Base-by-base conservation (phyloP, 2,113 vertebrate genomes). In the Chaetops frenatus region DNA sequence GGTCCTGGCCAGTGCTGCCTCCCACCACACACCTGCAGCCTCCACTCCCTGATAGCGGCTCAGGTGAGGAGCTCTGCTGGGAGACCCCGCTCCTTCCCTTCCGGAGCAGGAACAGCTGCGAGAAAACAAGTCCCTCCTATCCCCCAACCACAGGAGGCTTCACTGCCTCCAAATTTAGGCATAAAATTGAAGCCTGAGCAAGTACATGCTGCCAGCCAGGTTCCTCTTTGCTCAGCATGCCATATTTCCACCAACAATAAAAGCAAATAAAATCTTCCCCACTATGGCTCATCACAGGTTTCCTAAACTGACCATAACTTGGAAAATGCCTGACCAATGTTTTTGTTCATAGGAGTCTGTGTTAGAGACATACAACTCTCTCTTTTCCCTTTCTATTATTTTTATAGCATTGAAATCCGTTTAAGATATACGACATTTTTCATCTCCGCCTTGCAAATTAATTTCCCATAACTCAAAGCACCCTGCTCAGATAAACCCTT, bases 41-140 rank as follows among this genome's bases (percentile, higher is more conserved):
- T 18, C 7, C 51, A 2, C 17, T 1, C 9, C 60, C 33, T 6
- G 15, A 9, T 0, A 1, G 11, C 73, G 36, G 23, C 81, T 22
- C 50, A 33, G 29, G 14, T 9, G 27, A 14, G 11, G 11, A 73
- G 38, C 74, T 51, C 57, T 36, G 29, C 67, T 3, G 29, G 29
- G 24, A 73, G 4, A 25, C 24, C 2, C 56, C 2, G 6, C 60
- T 62, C 33, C 28, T 58, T 29, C 48, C 67, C 38, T 18, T 5
- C 4, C 27, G 31, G 14, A 66, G 31, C 56, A 48, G 6, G 3
- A 35, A 10, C 2, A n/a, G 38, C 81, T 31, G 38, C 22, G 2
- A 9, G 18, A 5, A 10, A 28, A 4, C 7, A 54, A 19, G 8
- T 11, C 10, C 20, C 31, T 15, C 19, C 17, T 23, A 15, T 23